These are phyloP conservation scores for Dynastes grantii DNA, from an alignment of 2,888 invertebrate species.

Conservation along the genomic window DNA sequence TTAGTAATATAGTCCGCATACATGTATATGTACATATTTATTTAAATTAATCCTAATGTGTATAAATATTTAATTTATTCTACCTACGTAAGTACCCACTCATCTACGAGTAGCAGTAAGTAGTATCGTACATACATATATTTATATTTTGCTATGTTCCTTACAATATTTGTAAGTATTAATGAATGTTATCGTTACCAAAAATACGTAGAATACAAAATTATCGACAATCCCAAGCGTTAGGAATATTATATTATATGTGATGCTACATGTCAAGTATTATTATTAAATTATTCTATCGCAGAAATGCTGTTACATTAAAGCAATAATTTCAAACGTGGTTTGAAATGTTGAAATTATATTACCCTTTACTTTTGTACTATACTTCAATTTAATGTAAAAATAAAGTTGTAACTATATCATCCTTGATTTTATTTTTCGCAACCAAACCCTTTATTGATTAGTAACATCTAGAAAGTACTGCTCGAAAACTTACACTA, in stretches of 20 bases:
- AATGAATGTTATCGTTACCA: conserved; percentile 37
- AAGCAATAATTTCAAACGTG: conserved; percentile 46
- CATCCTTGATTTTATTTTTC: not conserved
- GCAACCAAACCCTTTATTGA: no score
- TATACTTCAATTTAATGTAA: conserved; percentile 46
- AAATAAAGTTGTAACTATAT: conserved; percentile 19
- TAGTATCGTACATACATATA: not conserved
- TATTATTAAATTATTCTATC: conserved; percentile 30
- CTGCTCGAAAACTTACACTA: no score
- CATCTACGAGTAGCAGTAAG: not conserved
- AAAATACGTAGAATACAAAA: conserved; percentile 27
- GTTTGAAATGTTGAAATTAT: conserved; percentile 42
- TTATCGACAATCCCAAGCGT: conserved; percentile 45
- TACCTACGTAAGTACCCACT: conserved; percentile 4
- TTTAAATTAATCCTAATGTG: not conserved
- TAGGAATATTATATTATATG: conserved; percentile 47
- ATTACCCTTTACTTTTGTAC: conserved; percentile 50
- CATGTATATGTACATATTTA: conserved; percentile 15
- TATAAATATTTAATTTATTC: conserved; percentile 12
- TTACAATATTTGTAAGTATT: conserved; percentile 20
- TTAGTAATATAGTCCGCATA: not conserved
- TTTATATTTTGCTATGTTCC: conserved; percentile 37
- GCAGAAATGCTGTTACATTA: conserved; percentile 39
- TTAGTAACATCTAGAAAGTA: no score
- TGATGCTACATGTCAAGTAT: conserved; percentile 42